These are phyloP conservation scores for Eumeta japonica DNA, from an alignment of 1,140 invertebrate species.

Conservation along the genomic window DNA sequence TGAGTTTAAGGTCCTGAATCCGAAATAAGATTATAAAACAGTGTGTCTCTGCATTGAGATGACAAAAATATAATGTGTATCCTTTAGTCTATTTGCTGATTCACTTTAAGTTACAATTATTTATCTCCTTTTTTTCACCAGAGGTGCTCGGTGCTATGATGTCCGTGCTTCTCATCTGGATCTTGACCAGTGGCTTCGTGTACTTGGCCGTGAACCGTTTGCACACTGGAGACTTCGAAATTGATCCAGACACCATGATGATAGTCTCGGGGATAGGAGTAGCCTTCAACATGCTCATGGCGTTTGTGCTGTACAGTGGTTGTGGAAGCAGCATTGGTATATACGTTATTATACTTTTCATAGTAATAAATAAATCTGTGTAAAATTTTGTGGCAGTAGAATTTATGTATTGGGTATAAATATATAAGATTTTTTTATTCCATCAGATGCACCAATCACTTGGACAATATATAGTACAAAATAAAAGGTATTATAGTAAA, in stretches of 20 bases:
- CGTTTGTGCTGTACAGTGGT: slow-evolving; percentile 71
- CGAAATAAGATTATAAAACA: no score
- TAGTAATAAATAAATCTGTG: background rate
- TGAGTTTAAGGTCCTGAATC: background rate
- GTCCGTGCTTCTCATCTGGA: slow-evolving; percentile 76
- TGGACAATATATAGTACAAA: no score
- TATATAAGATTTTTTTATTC: no score
- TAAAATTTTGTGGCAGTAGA: background rate
- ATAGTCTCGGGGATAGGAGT: slow-evolving; percentile 82
- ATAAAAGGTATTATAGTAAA: no score
- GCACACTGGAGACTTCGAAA: slow-evolving; percentile 70
- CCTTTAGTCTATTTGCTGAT: background rate
- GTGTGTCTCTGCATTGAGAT: no score
- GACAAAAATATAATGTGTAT: no score
- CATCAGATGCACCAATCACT: no score
- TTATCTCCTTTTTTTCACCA: slow-evolving; percentile 23
- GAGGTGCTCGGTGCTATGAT: slow-evolving; percentile 67
- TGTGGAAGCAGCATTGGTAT: slow-evolving; percentile 51
- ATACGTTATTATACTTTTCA: background rate
- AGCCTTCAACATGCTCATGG: slow-evolving; percentile 82
- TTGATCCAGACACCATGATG: slow-evolving; percentile 84
- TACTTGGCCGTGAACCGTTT: slow-evolving; percentile 77
- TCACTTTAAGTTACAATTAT: background rate
- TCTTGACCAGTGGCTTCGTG: slow-evolving; percentile 82
- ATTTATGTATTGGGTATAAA: no score